These are phyloP conservation scores for Heliornis fulica DNA, from an alignment of 2,113 vertebrate species.

Conservation along the genomic window DNA sequence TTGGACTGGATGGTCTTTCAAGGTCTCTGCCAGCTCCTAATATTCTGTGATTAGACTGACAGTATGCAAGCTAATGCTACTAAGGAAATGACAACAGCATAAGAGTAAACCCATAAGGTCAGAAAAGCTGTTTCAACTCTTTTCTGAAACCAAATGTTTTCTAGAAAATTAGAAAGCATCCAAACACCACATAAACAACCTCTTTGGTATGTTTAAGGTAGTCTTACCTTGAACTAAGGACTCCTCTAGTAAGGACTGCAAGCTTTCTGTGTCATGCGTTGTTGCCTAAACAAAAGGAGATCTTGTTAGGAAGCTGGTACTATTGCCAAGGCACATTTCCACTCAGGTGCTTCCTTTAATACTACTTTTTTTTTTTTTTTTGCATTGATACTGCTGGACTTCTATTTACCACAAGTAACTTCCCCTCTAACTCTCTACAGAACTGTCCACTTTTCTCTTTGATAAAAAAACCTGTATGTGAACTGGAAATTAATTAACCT, in stretches of 20 bases:
- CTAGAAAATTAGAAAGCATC: not conserved
- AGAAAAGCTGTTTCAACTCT: not conserved
- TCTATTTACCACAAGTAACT: not conserved
- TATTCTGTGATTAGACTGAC: not conserved
- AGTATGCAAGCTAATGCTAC: not conserved
- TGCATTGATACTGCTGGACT: not conserved
- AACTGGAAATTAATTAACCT: not conserved
- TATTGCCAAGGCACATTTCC: not conserved
- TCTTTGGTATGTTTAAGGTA: not conserved
- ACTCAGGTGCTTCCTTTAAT: not conserved
- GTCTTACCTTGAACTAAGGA: conserved; percentile 26
- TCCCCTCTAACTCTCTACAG: not conserved
- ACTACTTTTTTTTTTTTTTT: not conserved
- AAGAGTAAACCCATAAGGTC: not conserved
- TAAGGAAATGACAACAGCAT: not conserved
- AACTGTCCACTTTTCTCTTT: not conserved
- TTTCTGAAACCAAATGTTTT: not conserved
- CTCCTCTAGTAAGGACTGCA: not conserved
- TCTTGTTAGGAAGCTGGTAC: not conserved
- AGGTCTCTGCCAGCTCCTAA: too few relatives aligned
- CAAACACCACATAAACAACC: not conserved
- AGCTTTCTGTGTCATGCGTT: not conserved
- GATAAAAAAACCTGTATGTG: not conserved
- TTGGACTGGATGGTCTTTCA: too few relatives aligned
- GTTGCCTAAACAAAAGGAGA: not conserved